A percentile compares a stretch with the other conserved stretches of the same genome.
Evolutionary conservation across 2,888 invertebrate species (phyloP).

Genomic region (Cremastinae sp.): DNA sequence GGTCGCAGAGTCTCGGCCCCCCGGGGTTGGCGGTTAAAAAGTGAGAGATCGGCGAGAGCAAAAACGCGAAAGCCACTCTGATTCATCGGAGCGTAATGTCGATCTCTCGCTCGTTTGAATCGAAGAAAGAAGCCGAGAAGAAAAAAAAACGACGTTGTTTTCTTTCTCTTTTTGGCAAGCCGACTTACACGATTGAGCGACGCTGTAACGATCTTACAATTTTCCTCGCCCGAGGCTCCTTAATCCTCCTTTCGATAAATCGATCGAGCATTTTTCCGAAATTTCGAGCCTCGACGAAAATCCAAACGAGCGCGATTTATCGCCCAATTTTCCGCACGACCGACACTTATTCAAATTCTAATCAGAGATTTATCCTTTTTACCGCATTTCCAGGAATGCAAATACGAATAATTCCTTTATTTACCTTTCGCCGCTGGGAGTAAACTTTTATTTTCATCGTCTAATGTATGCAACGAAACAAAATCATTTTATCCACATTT

Average conservation of each 20-base stretch:
- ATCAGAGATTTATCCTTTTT: too few relatives aligned
- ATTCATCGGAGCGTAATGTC: constrained; percentile 64
- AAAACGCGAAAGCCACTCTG: constrained; percentile 70
- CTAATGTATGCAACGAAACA: constrained; percentile 11
- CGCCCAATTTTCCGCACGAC: constrained; percentile 20
- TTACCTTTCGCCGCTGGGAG: not conserved
- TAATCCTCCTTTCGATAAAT: constrained; percentile 70
- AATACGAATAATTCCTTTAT: not conserved
- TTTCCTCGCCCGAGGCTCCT: constrained; percentile 60
- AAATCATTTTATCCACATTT: constrained; percentile 20
- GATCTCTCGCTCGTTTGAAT: constrained; percentile 71
- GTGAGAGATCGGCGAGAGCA: constrained; percentile 63
- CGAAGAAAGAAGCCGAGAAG: constrained; percentile 52
- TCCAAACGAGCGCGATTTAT: constrained; percentile 30
- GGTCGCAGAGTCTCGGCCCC: constrained; percentile 30
- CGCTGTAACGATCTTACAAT: constrained; percentile 71
- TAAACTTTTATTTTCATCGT: not conserved
- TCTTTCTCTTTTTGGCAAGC: constrained; percentile 67
- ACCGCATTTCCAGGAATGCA: not conserved
- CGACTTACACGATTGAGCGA: constrained; percentile 73
- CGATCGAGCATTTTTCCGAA: constrained; percentile 69
- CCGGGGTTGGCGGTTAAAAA: constrained; percentile 50
- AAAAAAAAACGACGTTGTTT: constrained; percentile 52
- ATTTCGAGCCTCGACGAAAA: constrained; percentile 58
- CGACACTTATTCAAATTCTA: constrained; percentile 10